These are phyloP conservation scores for Eulemur rubriventer DNA, from an alignment of 2,797 vertebrate genomes.

Conservation along the genomic window DNA sequence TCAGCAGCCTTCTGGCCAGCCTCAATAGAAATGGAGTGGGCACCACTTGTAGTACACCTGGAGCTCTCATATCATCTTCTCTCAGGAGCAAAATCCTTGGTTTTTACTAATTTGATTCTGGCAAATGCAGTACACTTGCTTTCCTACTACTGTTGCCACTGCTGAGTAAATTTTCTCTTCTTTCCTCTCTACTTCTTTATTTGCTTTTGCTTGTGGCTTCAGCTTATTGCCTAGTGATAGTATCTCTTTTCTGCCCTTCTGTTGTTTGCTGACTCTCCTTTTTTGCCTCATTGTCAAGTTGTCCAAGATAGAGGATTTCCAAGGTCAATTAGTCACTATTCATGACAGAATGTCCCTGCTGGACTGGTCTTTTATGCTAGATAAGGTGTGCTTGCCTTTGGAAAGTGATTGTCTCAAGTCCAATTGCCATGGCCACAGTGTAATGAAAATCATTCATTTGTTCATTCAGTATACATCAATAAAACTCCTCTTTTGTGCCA, in stretches of 20 bases:
- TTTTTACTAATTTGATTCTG: neutral
- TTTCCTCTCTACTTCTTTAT: neutral
- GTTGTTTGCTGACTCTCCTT: neutral
- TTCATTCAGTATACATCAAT: neutral
- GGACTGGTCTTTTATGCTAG: neutral
- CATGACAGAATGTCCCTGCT: neutral
- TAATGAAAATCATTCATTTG: conserved; percentile 7
- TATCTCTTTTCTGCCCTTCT: neutral
- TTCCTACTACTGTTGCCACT: neutral
- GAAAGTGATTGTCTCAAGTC: neutral
- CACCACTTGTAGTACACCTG: neutral
- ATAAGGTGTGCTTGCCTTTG: neutral
- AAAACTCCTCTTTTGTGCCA: neutral
- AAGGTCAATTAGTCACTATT: conserved; percentile 16
- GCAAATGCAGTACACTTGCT: neutral
- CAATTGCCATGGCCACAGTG: neutral
- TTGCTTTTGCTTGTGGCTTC: neutral
- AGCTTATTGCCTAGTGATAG: neutral
- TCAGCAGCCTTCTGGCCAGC: neutral
- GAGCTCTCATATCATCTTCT: neutral
- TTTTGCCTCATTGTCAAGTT: neutral
- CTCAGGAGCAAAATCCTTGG: neutral
- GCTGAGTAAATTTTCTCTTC: neutral
- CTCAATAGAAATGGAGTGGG: neutral
- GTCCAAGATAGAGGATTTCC: neutral